These are phyloP conservation scores for Carassius carassius DNA, from an alignment of 2,113 vertebrate species.

Conservation along the genomic window DNA sequence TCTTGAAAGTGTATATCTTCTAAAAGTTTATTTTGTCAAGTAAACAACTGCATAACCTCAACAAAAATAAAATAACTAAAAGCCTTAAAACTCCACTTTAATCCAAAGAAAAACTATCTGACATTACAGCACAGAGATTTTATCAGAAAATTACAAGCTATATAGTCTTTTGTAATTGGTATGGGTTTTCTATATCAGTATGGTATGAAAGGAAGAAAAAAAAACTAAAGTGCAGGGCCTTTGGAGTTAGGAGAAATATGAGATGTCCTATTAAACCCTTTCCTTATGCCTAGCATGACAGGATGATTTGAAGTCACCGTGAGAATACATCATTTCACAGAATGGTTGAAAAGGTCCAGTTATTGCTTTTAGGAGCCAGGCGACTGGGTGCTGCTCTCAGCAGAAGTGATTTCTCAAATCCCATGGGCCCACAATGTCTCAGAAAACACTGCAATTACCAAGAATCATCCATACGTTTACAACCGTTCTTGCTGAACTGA, in stretches of 20 bases:
- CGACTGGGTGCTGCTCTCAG: constrained; percentile 31
- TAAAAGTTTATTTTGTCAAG: background rate
- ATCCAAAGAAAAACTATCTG: background rate
- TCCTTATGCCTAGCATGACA: background rate
- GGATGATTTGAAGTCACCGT: constrained; percentile 43
- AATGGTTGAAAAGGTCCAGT: constrained; percentile 50
- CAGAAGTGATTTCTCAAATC: constrained; percentile 30
- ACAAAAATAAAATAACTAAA: background rate
- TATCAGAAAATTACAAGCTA: constrained; percentile 8
- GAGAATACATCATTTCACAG: constrained; percentile 50
- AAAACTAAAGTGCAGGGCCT: background rate
- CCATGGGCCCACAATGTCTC: constrained; percentile 25
- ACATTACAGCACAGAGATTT: constrained; percentile 7
- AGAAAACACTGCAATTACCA: constrained; percentile 42
- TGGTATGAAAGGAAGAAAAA: constrained; percentile 4
- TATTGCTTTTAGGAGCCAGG: constrained; percentile 48
- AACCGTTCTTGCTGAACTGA: too few relatives aligned
- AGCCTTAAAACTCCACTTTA: background rate
- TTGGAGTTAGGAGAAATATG: background rate
- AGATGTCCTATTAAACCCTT: background rate
- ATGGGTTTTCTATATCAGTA: constrained; percentile 3
- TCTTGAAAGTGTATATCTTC: constrained; percentile 11
- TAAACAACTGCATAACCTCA: background rate
- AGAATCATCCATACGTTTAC: background rate
- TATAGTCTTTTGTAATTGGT: constrained; percentile 1